phyloP scores from a whole-genome alignment of 1,140 invertebrate genomes.

The Probaryconus sp. region DNA sequence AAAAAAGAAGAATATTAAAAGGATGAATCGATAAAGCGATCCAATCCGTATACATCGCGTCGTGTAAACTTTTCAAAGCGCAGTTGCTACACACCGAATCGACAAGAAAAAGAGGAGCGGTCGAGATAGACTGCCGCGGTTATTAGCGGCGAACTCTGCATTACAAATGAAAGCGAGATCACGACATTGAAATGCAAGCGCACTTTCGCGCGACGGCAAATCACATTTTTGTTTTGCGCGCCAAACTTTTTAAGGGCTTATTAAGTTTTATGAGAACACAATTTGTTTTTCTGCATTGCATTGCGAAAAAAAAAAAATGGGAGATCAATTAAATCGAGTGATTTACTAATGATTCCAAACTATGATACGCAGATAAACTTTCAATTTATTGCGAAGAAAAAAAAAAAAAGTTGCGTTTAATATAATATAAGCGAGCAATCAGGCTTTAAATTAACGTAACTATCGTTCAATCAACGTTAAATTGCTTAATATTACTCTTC shows the following conservation, averaged over 20 bases:
- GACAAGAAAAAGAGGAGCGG: slow-evolving; percentile 59
- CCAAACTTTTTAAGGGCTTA: neutral
- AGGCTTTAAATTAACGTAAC: too few relatives aligned
- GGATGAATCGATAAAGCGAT: slow-evolving; percentile 56
- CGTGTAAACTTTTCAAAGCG: slow-evolving; percentile 56
- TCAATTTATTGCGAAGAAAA: too few relatives aligned
- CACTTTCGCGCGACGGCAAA: slow-evolving; percentile 41
- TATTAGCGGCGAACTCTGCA: slow-evolving; percentile 52
- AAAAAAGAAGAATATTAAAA: too few relatives aligned
- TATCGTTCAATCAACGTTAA: too few relatives aligned
- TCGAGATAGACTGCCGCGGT: slow-evolving; percentile 54
- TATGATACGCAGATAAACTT: too few relatives aligned
- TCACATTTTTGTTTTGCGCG: slow-evolving; percentile 9
- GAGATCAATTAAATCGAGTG: too few relatives aligned
- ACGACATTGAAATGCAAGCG: slow-evolving; percentile 57
- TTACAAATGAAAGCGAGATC: slow-evolving; percentile 57
- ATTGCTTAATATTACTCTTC: too few relatives aligned
- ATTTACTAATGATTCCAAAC: too few relatives aligned
- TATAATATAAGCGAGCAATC: too few relatives aligned
- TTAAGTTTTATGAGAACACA: neutral
- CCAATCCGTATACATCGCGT: slow-evolving; percentile 45
- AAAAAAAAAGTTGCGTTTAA: too few relatives aligned
- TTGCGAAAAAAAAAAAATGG: too few relatives aligned
- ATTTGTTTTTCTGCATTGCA: too few relatives aligned
- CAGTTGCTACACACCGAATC: slow-evolving; percentile 49